These are phyloP conservation scores for Zygogramma bicolorata DNA, from an alignment of 2,888 invertebrate species.

Conservation along the genomic window DNA sequence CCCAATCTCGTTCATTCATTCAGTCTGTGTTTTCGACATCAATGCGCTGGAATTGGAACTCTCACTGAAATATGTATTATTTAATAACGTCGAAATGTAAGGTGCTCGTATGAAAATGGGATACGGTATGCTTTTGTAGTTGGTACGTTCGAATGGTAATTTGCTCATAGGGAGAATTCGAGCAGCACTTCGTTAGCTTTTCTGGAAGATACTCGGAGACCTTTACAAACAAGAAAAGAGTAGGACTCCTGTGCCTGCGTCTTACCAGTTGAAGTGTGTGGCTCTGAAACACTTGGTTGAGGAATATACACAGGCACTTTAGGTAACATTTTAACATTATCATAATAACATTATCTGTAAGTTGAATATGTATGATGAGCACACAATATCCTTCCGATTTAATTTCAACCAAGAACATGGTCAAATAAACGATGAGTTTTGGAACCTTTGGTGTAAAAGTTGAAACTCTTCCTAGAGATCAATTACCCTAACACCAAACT, in stretches of 20 bases:
- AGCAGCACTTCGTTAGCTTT: not conserved
- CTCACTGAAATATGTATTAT: not conserved
- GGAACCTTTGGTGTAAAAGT: too few relatives aligned
- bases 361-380: too few relatives aligned
- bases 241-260: not conserved
- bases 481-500: too few relatives aligned
- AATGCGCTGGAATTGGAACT: not conserved
- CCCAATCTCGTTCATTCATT: not conserved
- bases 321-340: too few relatives aligned
- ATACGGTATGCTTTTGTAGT: not conserved
- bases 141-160: not conserved
- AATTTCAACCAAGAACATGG: too few relatives aligned
- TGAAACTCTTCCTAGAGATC: too few relatives aligned
- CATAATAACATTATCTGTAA: too few relatives aligned
- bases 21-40: not conserved
- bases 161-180: not conserved
- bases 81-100: not conserved
- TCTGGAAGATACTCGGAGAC: not conserved
- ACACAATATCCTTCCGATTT: too few relatives aligned
- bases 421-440: too few relatives aligned
- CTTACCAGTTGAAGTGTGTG: not conserved
- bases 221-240: not conserved
- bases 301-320: too few relatives aligned
- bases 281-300: not conserved
- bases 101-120: not conserved